phyloP scores from a whole-genome alignment of 1,140 invertebrate genomes.

The Drosophila nikananu region DNA sequence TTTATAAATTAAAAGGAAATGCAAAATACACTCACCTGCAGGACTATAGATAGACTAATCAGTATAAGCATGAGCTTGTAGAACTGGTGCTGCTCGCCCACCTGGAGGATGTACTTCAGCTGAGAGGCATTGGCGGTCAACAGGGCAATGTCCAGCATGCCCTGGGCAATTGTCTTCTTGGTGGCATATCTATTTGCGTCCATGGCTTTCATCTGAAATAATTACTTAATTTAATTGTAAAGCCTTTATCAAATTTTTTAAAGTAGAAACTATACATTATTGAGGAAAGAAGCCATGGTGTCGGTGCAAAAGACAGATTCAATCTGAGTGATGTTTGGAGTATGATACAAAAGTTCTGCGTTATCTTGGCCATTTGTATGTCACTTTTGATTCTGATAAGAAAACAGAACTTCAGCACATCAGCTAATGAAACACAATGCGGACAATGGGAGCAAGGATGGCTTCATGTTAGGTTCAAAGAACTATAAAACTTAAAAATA shows the following conservation, averaged over 20 bases:
- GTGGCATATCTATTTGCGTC: slow-evolving; percentile 94
- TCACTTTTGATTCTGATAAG: slow-evolving; percentile 36
- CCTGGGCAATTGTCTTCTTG: slow-evolving; percentile 95
- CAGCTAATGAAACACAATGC: slow-evolving; percentile 28
- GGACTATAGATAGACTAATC: slow-evolving; percentile 93
- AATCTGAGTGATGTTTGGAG: slow-evolving; percentile 10
- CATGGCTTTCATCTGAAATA: slow-evolving; percentile 88
- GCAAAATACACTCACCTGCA: slow-evolving; percentile 90
- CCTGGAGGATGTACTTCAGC: slow-evolving; percentile 94
- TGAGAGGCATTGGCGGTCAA: slow-evolving; percentile 95
- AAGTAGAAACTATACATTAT: slow-evolving; percentile 16
- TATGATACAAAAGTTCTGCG: background rate
- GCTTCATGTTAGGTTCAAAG: slow-evolving; percentile 1
- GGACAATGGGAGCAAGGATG: slow-evolving; percentile 43
- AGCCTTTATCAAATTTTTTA: background rate
- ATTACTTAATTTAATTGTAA: too few species aligned
- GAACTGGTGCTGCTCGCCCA: slow-evolving; percentile 93
- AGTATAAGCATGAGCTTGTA: slow-evolving; percentile 92
- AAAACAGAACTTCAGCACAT: slow-evolving; percentile 27
- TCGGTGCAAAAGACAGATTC: background rate
- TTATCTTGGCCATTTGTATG: slow-evolving; percentile 41
- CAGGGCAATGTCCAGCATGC: slow-evolving; percentile 92
- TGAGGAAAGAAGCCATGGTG: slow-evolving; percentile 41
- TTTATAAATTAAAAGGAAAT: background rate
- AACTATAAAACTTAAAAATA: background rate